Base-by-base conservation (phyloP, 1,140 invertebrate genomes). In the Nomia melanderi region DNA sequence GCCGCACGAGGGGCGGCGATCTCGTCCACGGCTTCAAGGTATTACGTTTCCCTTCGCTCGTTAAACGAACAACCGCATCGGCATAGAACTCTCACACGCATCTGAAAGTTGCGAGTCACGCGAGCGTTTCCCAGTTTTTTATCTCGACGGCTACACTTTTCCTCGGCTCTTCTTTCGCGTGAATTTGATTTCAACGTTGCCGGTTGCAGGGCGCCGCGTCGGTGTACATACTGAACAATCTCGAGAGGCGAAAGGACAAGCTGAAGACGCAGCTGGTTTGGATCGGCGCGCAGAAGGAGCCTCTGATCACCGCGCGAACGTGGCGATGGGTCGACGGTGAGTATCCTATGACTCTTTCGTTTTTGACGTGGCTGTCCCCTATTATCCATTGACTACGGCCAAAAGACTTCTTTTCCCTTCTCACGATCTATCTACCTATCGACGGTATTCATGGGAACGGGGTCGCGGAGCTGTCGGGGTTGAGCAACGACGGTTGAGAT, bases 281-380 rank as follows among this genome's bases (percentile, higher is more conserved):
- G 97, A 96, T 98, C 47, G 97, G 97, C 1, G 97, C 96, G 0
- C 95, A 96, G 85, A 97, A 97, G 86, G 97, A 98, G 81, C 96
- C 96, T 0, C 94, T 96, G 14, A 94, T 97, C 41, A 96, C 95
- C 0, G 95, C 95, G 0, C 94, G 96, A 67, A 97, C 95, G 2
- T 98, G 97, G 97, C 95, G 95, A 91, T 98, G 97, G 97, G 96
- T 98, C 25, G 95, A 97, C 88, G 97, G 97, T 97, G 92, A 93
- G 94, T 83, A 76, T 25, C 3, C n/a, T 0, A 1, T 3, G 14
- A 14, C 7, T 27, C 41, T 27, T 17, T 50, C 14, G 0, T 65
- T 67, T 76, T 36, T 41, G 31, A 12, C 29, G 59, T 25, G 20
- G 50, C 20, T 9, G 17, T 12, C 41, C 33, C 8, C 59, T 2